Conservation (phyloP, 2,888 invertebrate genomes). For the Liodrosophila aerea region DNA sequence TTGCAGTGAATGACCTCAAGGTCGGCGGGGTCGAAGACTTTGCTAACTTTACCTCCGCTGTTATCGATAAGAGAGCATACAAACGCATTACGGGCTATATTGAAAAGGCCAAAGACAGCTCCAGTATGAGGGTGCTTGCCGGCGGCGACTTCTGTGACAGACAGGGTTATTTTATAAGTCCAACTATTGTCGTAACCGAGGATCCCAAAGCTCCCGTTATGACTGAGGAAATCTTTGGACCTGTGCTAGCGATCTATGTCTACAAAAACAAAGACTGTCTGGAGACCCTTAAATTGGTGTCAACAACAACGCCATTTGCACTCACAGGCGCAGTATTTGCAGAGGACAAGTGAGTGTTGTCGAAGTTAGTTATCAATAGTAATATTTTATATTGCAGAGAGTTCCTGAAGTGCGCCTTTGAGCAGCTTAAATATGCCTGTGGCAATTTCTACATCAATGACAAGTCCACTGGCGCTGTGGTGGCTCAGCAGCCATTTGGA, state of each 20-base stretch:
- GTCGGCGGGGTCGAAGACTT: constrained; percentile 93
- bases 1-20: constrained; percentile 88
- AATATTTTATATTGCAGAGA: constrained; percentile 83
- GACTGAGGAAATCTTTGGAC: constrained; percentile 98
- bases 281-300: constrained; percentile 88
- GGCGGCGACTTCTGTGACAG: constrained; percentile 94
- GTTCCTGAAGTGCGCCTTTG: constrained; percentile 90
- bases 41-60: constrained; percentile 94
- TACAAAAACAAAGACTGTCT: constrained; percentile 91
- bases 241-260: constrained; percentile 93
- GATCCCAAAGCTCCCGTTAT: constrained; percentile 94
- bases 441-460: constrained; percentile 99
- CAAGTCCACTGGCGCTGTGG: constrained; percentile 99
- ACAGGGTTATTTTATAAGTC: constrained; percentile 95
- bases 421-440: constrained; percentile 93
- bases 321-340: constrained; percentile 97
- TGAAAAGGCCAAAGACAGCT: constrained; percentile 89
- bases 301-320: constrained; percentile 92
- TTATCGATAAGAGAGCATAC: constrained; percentile 97
- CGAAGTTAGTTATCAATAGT: too few species aligned
- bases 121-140: constrained; percentile 89
- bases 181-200: constrained; percentile 93
- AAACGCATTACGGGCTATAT: constrained; percentile 94
- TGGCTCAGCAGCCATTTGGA: constrained; percentile 99
- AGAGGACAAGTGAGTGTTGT: constrained; percentile 89